These are phyloP conservation scores for Nycticorax nycticorax DNA, from an alignment of 2,113 vertebrate species.

Conservation along the genomic window DNA sequence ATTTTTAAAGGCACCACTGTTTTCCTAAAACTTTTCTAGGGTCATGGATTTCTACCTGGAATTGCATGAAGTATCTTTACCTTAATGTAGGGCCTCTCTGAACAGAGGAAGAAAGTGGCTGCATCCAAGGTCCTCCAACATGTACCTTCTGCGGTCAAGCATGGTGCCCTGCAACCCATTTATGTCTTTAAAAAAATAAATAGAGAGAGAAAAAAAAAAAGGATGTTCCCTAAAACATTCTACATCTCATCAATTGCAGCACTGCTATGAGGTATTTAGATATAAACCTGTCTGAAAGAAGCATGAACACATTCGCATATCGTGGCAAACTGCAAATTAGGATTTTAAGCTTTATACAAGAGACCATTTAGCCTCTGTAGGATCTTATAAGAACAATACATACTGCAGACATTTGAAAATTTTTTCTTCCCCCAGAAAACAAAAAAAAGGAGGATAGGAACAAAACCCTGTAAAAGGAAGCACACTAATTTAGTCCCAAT, in stretches of 20 bases:
- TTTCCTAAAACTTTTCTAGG: background rate
- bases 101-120: background rate
- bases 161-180: background rate
- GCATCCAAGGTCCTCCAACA: background rate
- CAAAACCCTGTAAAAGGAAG: background rate
- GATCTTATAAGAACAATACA: constrained; percentile 40
- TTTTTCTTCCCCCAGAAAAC: constrained; percentile 6
- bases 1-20: background rate
- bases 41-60: background rate
- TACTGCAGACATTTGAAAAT: background rate
- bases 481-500: background rate
- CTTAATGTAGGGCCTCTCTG: background rate
- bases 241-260: background rate
- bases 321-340: constrained; percentile 40
- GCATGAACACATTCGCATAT: background rate
- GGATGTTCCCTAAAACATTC: background rate
- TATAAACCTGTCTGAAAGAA: constrained; percentile 5
- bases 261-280: background rate
- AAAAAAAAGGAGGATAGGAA: background rate
- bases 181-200: background rate
- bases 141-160: background rate
- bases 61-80: background rate
- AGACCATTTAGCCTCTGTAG: constrained; percentile 31
- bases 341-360: constrained; percentile 42
- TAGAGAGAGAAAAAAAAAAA: rapidly evolving